A percentile compares a stretch with the other conserved stretches of the same genome.
Conservation (phyloP, 2,888 invertebrate species). For the Heliconius ethilla region DNA sequence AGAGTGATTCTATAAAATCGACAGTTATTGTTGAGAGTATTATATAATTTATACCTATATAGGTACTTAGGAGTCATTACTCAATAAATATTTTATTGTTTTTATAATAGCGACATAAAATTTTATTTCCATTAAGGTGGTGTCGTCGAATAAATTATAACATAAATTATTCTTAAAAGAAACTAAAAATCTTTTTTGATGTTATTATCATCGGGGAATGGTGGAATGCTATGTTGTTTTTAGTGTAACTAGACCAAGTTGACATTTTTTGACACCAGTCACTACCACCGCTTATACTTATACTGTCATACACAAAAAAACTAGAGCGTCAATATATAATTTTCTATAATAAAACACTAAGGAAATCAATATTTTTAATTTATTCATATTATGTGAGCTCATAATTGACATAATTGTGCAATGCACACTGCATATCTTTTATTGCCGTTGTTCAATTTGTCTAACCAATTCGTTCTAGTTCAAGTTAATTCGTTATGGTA, state of each 20-base stretch:
- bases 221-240: neutral
- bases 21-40: neutral
- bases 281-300: too few relatives aligned
- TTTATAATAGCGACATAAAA: neutral
- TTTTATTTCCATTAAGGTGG: neutral
- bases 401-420: neutral
- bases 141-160: neutral
- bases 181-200: neutral
- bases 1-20: neutral
- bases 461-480: constrained; percentile 21
- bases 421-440: neutral
- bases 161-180: neutral
- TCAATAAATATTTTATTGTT: neutral
- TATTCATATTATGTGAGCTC: neutral
- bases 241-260: neutral
- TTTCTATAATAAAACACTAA: neutral
- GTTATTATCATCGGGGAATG: neutral
- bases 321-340: neutral
- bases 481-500: constrained; percentile 2
- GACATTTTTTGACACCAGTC: too few relatives aligned
- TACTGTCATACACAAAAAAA: too few relatives aligned
- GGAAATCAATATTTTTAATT: neutral
- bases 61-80: neutral
- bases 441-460: constrained; percentile 6
- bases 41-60: neutral